Evolutionary conservation across 2,113 vertebrate species (phyloP), one percentile per base, ranked within the genome.

Genomic region (Chaetodon auriga): DNA sequence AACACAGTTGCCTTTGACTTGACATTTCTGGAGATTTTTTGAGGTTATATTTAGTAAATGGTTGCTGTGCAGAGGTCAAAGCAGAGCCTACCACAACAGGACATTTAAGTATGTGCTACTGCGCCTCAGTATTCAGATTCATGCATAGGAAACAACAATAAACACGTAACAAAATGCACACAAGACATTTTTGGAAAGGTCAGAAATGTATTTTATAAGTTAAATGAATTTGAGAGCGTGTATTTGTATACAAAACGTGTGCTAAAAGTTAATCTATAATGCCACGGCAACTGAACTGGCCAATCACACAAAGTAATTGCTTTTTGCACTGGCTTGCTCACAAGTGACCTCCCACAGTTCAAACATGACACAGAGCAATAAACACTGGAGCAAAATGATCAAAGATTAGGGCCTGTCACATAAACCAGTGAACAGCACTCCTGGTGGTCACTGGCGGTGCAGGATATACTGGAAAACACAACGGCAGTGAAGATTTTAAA

Each of bases 141-240:
- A 53, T 0, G 21, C n/a, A 8, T 4, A 21, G 1, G 0, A 64
- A 65, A 75, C n/a, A 9, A 3, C 35, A 19, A 13, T 6, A 19
- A 58, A 4, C 2, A 53, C 49, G 45, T 5, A 68, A 63, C 1
- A 78, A 36, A 79, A 62, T 49, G 0, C n/a, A 88, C 54, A 89
- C 1, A 1, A 85, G 71, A 76, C 65, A 19, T 16, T 45, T 45
- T 21, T 68, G 38, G 35, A 63, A 81, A 80, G 54, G 71, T 82
- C 65, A 38, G 57, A 90, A 87, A 73, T 82, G 80, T 91, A 83
- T 89, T 92, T 93, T 85, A 89, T 83, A 87, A 88, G 36, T 78
- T 63, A 87, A 54, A 88, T 41, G 21, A 38, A 61, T 74, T 69
- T 46, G 13, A 43, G 18, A 71, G 49, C 30, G 19, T 51, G 45